phyloP scores from a whole-genome alignment of 2,113 vertebrate genomes.

The Dendropsophus ebraccatus region DNA sequence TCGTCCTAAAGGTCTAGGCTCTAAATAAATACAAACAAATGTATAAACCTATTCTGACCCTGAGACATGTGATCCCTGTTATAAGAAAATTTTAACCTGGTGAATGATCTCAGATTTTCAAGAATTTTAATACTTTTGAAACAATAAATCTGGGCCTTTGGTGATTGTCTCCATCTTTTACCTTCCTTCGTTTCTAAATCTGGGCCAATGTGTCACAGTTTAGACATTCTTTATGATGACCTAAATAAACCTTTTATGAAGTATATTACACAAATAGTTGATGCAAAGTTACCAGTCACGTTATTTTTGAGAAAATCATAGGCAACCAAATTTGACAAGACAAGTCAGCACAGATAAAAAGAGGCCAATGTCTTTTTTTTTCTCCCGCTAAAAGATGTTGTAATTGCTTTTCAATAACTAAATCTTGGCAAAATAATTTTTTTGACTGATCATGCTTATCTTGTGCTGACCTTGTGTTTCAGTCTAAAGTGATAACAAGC shows the following conservation, averaged over 20 bases:
- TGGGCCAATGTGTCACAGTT: no score
- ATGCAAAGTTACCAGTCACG: background rate
- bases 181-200: no score
- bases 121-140: no score
- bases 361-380: constrained; percentile 4
- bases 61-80: no score
- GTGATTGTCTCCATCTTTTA: no score
- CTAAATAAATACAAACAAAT: no score
- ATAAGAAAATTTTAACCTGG: no score
- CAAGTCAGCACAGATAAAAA: constrained; percentile 37
- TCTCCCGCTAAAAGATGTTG: constrained; percentile 14
- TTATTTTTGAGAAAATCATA: constrained; percentile 8
- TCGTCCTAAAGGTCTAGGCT: no score
- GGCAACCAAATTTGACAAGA: constrained; percentile 41
- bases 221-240: background rate
- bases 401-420: constrained; percentile 34
- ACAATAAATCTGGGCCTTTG: no score
- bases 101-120: no score
- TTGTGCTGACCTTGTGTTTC: constrained; percentile 44
- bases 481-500: background rate
- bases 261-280: background rate
- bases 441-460: constrained; percentile 40
- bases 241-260: background rate
- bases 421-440: constrained; percentile 40
- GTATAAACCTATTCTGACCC: no score